These are phyloP conservation scores for Habroteleia sp. DNA, from an alignment of 2,888 invertebrate species.

Conservation along the genomic window DNA sequence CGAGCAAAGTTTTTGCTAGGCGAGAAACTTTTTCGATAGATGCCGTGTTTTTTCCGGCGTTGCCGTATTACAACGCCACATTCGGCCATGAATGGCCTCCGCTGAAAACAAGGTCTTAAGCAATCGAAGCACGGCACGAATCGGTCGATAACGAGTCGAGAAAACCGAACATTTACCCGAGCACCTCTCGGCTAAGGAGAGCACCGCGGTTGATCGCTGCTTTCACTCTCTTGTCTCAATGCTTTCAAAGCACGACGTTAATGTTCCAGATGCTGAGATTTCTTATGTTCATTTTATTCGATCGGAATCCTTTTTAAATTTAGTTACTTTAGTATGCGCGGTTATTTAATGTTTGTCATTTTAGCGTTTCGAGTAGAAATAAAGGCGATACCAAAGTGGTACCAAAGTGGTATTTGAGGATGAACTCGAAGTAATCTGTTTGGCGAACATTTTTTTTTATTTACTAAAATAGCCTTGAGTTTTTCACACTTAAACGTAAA, in stretches of 20 bases:
- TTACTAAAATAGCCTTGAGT: no score
- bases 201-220: constrained; percentile 31
- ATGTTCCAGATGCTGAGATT: constrained; percentile 31
- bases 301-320: no score
- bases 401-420: no score
- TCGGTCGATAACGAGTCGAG: constrained; percentile 49
- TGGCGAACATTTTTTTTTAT: no score
- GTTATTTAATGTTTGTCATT: no score
- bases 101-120: constrained; percentile 53
- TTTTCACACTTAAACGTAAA: no score
- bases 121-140: constrained; percentile 43
- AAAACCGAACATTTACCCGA: constrained; percentile 47
- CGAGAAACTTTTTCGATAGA: constrained; percentile 5
- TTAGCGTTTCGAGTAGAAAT: no score
- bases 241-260: constrained; percentile 29
- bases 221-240: constrained; percentile 47
- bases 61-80: constrained; percentile 30
- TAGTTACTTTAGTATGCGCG: no score
- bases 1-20: background rate
- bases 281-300: no score
- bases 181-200: constrained; percentile 31
- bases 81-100: constrained; percentile 59
- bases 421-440: no score
- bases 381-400: no score
- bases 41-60: constrained; percentile 9